phyloP scores from a whole-genome alignment of 2,888 invertebrate species.

The Phengaris alcon region DNA sequence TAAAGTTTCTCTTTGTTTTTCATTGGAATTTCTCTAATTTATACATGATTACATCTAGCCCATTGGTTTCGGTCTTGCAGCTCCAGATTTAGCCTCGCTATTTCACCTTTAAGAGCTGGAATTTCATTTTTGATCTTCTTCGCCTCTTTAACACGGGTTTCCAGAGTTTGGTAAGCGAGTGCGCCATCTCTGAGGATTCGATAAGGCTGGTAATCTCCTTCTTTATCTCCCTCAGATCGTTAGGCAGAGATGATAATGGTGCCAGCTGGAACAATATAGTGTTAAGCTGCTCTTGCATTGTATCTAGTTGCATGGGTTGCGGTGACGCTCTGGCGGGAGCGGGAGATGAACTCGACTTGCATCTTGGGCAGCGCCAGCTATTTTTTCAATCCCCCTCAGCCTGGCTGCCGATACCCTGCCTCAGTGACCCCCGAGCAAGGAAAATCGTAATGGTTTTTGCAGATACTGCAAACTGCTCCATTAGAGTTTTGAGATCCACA shows the following conservation, averaged over 20 bases:
- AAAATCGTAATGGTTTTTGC: too few species aligned
- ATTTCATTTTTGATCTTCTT: neutral
- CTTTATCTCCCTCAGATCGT: neutral
- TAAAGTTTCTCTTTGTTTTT: neutral
- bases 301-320: neutral
- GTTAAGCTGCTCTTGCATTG: neutral
- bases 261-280: neutral
- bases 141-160: neutral
- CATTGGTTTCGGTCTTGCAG: constrained; percentile 1
- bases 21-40: neutral
- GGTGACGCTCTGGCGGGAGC: neutral
- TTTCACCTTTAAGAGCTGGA: neutral
- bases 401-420: too few species aligned
- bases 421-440: too few species aligned
- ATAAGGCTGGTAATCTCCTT: constrained; percentile 3
- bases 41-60: constrained; percentile 1
- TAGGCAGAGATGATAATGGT: neutral
- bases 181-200: neutral
- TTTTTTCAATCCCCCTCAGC: too few species aligned
- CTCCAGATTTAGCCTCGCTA: neutral
- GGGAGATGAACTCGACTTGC: neutral
- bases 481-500: too few species aligned
- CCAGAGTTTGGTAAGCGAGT: neutral
- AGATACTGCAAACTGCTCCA: too few species aligned
- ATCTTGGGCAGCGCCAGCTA: constrained; percentile 3